Conservation (phyloP, 37 sponge, comb jelly and placozoan species). For the Ephydatia muelleri region DNA sequence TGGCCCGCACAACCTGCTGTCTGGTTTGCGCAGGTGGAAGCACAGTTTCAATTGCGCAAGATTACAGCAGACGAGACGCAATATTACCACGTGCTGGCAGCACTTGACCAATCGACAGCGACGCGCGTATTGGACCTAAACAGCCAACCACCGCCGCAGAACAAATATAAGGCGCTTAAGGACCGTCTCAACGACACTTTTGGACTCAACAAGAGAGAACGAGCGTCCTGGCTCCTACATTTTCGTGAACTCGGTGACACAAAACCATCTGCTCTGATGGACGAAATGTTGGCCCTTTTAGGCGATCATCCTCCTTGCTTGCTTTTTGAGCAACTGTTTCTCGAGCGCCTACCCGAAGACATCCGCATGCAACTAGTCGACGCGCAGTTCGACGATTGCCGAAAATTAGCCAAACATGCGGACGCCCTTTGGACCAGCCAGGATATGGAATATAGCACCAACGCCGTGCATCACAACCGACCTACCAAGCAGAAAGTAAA, state of each 20-base stretch:
- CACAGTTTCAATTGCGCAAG: too few species aligned
- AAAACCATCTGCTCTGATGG: too few species aligned
- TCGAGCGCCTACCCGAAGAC: constrained; percentile 16
- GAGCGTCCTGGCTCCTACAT: too few species aligned
- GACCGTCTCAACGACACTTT: constrained; percentile 36
- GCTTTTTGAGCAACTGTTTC: constrained; percentile 27
- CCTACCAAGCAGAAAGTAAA: too few species aligned
- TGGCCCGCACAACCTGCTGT: too few species aligned
- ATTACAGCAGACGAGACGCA: constrained; percentile 23
- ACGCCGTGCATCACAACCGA: too few species aligned
- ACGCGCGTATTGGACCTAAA: constrained; percentile 26
- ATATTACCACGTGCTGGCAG: constrained; percentile 15
- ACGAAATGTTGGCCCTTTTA: constrained; percentile 29
- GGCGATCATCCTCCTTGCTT: constrained; percentile 17
- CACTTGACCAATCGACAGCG: neutral
- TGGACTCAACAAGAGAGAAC: constrained; percentile 30
- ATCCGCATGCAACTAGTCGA: constrained; percentile 1
- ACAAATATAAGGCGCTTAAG: constrained; percentile 38
- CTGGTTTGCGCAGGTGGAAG: too few species aligned
- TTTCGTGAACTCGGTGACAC: too few species aligned
- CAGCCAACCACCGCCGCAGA: constrained; percentile 20
- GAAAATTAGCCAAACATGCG: neutral
- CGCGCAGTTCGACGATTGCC: neutral
- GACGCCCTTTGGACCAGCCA: constrained; percentile 9
- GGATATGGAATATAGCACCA: too few species aligned